phyloP scores from a whole-genome alignment of 1,140 invertebrate genomes.

The Drosophila teissieri region DNA sequence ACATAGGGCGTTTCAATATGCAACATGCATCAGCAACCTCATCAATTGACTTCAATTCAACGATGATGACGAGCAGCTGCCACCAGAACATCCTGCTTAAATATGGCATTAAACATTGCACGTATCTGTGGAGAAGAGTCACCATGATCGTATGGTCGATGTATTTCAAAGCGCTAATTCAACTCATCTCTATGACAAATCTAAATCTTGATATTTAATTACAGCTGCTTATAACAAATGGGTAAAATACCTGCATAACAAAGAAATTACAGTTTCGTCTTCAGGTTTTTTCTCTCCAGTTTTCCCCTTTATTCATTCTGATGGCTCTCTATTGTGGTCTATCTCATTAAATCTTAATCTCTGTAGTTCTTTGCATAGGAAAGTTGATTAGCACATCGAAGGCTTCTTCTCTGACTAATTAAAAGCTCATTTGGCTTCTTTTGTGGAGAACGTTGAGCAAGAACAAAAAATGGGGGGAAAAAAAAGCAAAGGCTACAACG shows the following conservation, averaged over 20 bases:
- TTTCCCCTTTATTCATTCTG: neutral
- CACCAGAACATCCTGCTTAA: conserved; percentile 21
- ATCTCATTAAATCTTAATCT: conserved; percentile 44
- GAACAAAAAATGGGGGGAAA: neutral
- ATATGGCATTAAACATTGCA: neutral
- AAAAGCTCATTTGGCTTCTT: conserved; percentile 58
- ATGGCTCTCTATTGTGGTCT: conserved; percentile 36
- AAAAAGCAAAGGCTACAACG: conserved; percentile 5
- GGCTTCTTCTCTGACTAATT: conserved; percentile 53
- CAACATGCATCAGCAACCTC: conserved; percentile 34
- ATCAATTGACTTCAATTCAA: conserved; percentile 53
- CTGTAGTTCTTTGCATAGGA: conserved; percentile 23
- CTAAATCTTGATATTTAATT: neutral
- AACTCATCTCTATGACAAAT: neutral
- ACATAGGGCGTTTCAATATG: neutral
- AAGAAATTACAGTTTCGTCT: conserved; percentile 9
- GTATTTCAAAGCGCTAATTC: too few relatives aligned
- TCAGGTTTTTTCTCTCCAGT: neutral
- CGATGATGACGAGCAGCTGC: conserved; percentile 44
- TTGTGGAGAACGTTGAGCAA: neutral
- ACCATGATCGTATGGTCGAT: too few relatives aligned
- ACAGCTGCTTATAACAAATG: neutral
- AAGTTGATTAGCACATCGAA: conserved; percentile 55
- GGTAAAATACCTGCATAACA: neutral
- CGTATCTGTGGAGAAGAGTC: neutral